These are phyloP conservation scores for Cryptotermes secundus DNA, from an alignment of 1,140 invertebrate genomes.

Conservation along the genomic window DNA sequence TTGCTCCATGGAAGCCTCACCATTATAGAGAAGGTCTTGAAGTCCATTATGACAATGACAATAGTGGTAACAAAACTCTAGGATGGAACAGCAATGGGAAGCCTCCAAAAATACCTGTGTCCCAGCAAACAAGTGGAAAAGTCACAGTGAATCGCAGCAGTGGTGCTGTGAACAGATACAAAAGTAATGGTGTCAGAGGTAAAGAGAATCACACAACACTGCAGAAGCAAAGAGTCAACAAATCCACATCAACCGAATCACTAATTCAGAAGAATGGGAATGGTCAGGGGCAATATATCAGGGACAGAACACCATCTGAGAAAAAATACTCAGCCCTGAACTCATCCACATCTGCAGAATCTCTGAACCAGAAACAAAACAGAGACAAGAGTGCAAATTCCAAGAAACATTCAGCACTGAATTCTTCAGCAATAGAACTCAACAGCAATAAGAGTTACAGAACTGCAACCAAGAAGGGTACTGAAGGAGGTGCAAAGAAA, in stretches of 20 bases:
- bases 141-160: conserved; percentile 23
- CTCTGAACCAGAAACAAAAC: conserved; percentile 22
- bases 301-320: background rate
- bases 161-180: background rate
- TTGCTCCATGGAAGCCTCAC: conserved; percentile 79
- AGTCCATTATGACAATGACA: conserved; percentile 65
- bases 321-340: conserved; percentile 8
- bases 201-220: conserved; percentile 31
- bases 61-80: background rate
- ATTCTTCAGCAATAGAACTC: conserved; percentile 21
- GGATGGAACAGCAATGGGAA: conserved; percentile 39
- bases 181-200: background rate
- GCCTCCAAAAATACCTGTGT: conserved; percentile 36
- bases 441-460: conserved; percentile 23
- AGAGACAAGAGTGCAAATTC: background rate
- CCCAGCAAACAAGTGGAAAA: background rate
- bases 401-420: conserved; percentile 25
- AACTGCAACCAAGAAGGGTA: conserved; percentile 13
- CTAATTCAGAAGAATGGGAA: conserved; percentile 38
- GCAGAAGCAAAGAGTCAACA: conserved; percentile 32
- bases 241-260: conserved; percentile 42
- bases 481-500: conserved; percentile 45
- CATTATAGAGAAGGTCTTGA: conserved; percentile 70
- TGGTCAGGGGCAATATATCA: background rate
- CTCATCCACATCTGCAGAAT: conserved; percentile 26